Base-by-base conservation (phyloP, 2,888 invertebrate genomes). In the Nebria salina region DNA sequence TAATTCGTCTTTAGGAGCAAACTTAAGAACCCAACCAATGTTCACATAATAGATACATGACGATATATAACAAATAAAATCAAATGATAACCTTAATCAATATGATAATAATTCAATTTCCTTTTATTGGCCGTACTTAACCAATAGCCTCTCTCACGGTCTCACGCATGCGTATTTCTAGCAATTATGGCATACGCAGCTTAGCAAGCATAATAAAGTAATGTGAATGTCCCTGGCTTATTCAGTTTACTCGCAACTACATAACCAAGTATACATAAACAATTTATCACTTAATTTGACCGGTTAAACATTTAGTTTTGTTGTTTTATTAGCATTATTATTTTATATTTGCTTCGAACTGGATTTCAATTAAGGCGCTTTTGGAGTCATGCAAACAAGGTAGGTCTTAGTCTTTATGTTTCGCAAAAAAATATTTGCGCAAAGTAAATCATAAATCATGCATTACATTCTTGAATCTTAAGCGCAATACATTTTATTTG, bases 81-180 rank as follows among this genome's bases (percentile, higher is more conserved):
- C 34, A 54, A 54, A 54, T 54, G 54, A 54, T 54, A 11, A 8
- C 54, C 8, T 11, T 54, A 54, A 54, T 54, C 54, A 54, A 54
- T 54, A 54, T 54, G 54, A 54, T 34, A 54, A 11, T 5, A 54
- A 54, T 7, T 70, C 76, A 70, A 70, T 70, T 70, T 76, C n/a
- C 66, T 65, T 76, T 70, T 76, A 26, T 76, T 76, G 76, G 66
- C 76, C 76, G 76, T 70, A 20, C 54, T 76, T 64, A 76, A 76
- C 41, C 25, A 26, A 43, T 26, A 42, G 65, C 70, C 43, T 54
- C 54, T 25, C 43, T 70, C 64, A 75, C 75, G 68, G 43, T 42
- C 26, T 13, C 6, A 20, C 25, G 25, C 25, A 11, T 70, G 70
- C 76, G 70, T 70, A 70, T 42, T 41, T 66, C 4, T 13, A 13